Conservation (phyloP, 2,797 vertebrate species). For the Bradypus variegatus region DNA sequence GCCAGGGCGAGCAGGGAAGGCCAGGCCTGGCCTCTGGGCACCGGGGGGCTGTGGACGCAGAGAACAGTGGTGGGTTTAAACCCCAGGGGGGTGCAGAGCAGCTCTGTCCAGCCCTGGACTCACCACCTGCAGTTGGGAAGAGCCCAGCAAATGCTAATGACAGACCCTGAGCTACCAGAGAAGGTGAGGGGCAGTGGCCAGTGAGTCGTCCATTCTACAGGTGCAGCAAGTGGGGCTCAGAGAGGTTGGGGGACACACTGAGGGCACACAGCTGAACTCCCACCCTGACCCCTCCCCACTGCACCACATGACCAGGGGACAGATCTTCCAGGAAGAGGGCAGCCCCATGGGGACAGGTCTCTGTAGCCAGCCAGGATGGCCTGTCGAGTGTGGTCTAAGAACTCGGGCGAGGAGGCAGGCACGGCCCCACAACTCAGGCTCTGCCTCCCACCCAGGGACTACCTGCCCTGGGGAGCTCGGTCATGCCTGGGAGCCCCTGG, state of each 20-base stretch:
- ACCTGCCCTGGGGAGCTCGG: background rate
- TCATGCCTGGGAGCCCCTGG: background rate
- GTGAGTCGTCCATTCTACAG: background rate
- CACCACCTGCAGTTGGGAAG: too few relatives aligned
- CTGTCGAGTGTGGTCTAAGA: accelerated
- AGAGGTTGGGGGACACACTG: background rate
- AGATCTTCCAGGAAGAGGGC: background rate
- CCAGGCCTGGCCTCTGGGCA: background rate
- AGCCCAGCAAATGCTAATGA: background rate
- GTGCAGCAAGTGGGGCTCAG: background rate
- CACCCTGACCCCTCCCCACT: background rate
- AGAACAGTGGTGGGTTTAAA: background rate
- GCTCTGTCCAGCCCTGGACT: background rate
- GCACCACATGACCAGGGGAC: too few relatives aligned
- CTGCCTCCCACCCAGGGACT: background rate
- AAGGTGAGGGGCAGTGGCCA: slow-evolving; percentile 55
- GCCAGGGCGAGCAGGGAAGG: too few relatives aligned
- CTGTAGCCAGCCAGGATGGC: background rate
- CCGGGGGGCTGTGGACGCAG: background rate
- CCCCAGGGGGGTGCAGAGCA: background rate
- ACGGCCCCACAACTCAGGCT: background rate
- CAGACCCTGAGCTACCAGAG: slow-evolving; percentile 41
- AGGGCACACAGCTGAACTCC: background rate
- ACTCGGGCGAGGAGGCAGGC: accelerated
- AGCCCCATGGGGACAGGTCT: accelerated